Evolutionary conservation across 2,888 invertebrate genomes (phyloP).

Genomic region (Ichneumon xanthorius): DNA sequence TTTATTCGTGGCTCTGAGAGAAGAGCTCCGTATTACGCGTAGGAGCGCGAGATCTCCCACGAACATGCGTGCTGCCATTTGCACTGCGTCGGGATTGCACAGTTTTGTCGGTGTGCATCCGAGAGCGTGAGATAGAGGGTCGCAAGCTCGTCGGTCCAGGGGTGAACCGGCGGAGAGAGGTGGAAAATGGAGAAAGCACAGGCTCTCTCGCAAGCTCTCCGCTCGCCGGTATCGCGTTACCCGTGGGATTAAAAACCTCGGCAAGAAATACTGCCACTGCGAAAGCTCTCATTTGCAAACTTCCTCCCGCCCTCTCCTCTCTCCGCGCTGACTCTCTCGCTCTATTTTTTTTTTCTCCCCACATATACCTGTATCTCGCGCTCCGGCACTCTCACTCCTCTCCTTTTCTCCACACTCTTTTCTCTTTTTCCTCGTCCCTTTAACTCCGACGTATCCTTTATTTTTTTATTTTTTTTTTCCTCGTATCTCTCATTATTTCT

Average conservation of each 20-base stretch:
- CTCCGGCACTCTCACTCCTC: slow-evolving; percentile 42
- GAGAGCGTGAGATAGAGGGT: slow-evolving; percentile 68
- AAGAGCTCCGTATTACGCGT: slow-evolving; percentile 6
- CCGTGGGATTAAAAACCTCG: slow-evolving; percentile 80
- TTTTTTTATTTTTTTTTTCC: slow-evolving; percentile 67
- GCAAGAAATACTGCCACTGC: slow-evolving; percentile 80
- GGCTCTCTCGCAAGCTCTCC: slow-evolving; percentile 57
- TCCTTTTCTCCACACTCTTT: slow-evolving; percentile 56
- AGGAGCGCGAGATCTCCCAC: slow-evolving; percentile 2
- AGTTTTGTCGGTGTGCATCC: slow-evolving; percentile 38
- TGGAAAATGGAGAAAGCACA: slow-evolving; percentile 53
- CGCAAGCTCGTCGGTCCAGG: slow-evolving; percentile 59
- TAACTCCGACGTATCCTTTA: slow-evolving; percentile 69
- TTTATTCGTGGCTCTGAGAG: slow-evolving; percentile 48
- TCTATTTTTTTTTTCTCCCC: slow-evolving; percentile 7
- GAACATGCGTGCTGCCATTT: slow-evolving; percentile 61
- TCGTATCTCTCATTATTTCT: slow-evolving; percentile 67
- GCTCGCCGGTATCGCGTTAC: slow-evolving; percentile 75
- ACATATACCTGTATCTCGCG: slow-evolving; percentile 27
- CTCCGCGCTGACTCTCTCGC: slow-evolving; percentile 45
- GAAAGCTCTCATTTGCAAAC: slow-evolving; percentile 82
- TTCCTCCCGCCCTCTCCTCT: slow-evolving; percentile 60
- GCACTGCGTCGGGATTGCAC: slow-evolving; percentile 56
- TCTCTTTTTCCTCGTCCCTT: slow-evolving; percentile 53
- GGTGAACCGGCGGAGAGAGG: slow-evolving; percentile 45